Evolutionary conservation across 2,888 invertebrate species (phyloP).

Genomic region (Busseola fusca): DNA sequence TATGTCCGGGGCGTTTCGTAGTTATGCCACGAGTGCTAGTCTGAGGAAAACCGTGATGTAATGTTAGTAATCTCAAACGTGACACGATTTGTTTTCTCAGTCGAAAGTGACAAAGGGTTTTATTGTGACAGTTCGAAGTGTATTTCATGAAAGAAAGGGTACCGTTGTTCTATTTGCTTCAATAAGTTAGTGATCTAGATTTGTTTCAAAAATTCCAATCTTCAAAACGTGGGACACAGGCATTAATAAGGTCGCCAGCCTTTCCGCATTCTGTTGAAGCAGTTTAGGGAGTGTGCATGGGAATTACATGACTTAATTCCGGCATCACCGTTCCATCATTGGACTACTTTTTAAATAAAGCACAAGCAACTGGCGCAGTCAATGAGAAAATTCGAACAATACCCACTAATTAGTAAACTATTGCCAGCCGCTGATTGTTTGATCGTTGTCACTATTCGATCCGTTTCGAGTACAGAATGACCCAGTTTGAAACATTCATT

Average conservation of each 20-base stretch:
- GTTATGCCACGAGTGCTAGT: constrained; percentile 15
- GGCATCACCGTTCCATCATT: too few species aligned
- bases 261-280: too few species aligned
- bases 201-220: neutral
- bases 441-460: constrained; percentile 56
- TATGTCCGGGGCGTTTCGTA: constrained; percentile 21
- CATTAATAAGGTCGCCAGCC: too few species aligned
- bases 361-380: constrained; percentile 3
- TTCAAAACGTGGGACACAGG: too few species aligned
- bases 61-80: constrained; percentile 35
- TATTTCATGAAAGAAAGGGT: neutral
- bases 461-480: constrained; percentile 36
- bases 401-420: constrained; percentile 61
- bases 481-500: constrained; percentile 39
- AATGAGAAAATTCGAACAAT: constrained; percentile 24
- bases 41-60: constrained; percentile 23
- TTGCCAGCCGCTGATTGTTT: constrained; percentile 63
- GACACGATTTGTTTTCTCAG: constrained; percentile 36
- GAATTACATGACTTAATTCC: too few species aligned
- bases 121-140: neutral
- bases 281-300: too few species aligned
- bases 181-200: too few species aligned
- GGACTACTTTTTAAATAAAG: constrained; percentile 4
- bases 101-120: constrained; percentile 20
- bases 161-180: neutral